Percentiles rank a stretch among this genome's conserved stretches.
These are phyloP conservation scores for Anguilla marmorata DNA, from an alignment of 2,797 vertebrate species.

Conservation along the genomic window DNA sequence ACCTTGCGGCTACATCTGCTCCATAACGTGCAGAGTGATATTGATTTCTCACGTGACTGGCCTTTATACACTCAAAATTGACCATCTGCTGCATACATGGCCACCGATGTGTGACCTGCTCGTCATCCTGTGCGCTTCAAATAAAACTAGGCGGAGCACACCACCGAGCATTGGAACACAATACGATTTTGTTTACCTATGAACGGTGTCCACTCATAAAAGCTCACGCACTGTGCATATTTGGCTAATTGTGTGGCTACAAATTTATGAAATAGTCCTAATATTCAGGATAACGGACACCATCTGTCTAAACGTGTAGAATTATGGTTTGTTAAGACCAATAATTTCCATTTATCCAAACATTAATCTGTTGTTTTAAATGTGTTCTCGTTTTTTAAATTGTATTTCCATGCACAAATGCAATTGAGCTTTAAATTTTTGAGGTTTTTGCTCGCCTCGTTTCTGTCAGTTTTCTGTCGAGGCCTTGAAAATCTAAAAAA, in stretches of 20 bases:
- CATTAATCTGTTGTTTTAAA: no score
- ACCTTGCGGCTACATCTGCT: background rate
- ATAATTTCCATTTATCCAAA: no score
- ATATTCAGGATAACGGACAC: background rate
- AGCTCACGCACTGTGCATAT: background rate
- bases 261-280: background rate
- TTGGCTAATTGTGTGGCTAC: background rate
- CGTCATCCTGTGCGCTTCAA: background rate
- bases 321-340: no score
- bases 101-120: background rate
- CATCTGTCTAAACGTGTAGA: background rate
- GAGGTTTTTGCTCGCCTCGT: no score
- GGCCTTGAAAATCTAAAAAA: no score
- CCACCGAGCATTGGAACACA: background rate
- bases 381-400: no score
- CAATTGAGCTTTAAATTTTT: no score
- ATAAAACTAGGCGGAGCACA: background rate
- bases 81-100: conserved; percentile 6
- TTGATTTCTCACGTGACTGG: background rate
- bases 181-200: background rate
- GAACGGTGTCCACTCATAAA: background rate
- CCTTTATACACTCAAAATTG: background rate
- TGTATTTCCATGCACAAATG: no score
- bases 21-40: background rate
- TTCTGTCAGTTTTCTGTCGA: no score